Conservation (phyloP, 1,140 invertebrate species). For the Odontomachus brunneus region DNA sequence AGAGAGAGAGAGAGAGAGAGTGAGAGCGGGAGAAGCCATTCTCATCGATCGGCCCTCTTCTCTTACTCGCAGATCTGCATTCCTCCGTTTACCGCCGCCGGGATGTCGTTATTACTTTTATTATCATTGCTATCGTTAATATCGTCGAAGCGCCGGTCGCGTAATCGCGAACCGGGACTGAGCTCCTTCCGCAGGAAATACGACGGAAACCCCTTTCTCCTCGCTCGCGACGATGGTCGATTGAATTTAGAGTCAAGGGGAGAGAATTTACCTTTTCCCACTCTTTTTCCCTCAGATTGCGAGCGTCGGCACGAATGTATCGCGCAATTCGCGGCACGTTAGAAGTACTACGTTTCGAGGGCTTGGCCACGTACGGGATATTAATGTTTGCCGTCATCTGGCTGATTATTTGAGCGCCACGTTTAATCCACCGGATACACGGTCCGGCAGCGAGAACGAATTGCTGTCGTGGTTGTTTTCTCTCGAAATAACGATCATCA, state of each 20-base stretch:
- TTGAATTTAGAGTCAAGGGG: constrained; percentile 37
- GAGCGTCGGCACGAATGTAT: background rate
- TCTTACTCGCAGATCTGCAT: background rate
- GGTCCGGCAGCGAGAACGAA: constrained; percentile 15
- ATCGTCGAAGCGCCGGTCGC: constrained; percentile 40
- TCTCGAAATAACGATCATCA: constrained; percentile 66
- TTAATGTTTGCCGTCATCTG: constrained; percentile 7
- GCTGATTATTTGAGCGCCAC: constrained; percentile 14
- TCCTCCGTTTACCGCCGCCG: background rate
- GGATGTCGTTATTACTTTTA: constrained; percentile 68
- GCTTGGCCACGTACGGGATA: background rate
- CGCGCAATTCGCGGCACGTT: constrained; percentile 9
- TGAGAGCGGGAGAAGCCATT: background rate
- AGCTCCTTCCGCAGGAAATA: constrained; percentile 28
- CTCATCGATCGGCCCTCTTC: constrained; percentile 41
- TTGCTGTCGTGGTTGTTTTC: no score
- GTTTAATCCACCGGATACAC: constrained; percentile 19
- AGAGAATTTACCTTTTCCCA: constrained; percentile 22
- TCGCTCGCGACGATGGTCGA: background rate
- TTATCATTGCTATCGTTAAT: constrained; percentile 70
- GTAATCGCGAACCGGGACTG: background rate
- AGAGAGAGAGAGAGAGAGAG: no score
- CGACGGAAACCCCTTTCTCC: background rate
- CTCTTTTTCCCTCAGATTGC: background rate
- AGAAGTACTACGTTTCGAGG: background rate